Evolutionary conservation across 1,140 invertebrate genomes (phyloP).

Genomic region (Paramacrobiotus metropolitanus): DNA sequence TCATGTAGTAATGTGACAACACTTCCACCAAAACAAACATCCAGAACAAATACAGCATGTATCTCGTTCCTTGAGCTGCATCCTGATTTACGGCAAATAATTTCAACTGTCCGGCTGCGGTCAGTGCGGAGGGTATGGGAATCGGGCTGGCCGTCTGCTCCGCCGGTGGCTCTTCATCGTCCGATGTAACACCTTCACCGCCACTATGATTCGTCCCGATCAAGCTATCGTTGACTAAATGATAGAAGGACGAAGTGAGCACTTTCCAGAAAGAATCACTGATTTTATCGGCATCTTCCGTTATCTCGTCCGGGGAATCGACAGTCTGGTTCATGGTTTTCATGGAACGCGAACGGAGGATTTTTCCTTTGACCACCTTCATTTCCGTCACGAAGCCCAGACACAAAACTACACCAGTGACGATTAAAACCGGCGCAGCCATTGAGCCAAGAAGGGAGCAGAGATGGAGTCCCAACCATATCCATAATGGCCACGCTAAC

Average conservation of each 20-base stretch:
- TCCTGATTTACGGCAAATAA: not conserved
- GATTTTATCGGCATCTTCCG: no score
- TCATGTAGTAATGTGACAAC: not conserved
- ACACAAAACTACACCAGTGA: not conserved
- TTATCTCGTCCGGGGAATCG: no score
- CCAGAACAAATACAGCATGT: constrained; percentile 1
- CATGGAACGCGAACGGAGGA: not conserved
- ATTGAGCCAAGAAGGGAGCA: not conserved
- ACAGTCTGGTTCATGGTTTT: no score
- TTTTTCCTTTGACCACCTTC: not conserved
- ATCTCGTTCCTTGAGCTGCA: not conserved
- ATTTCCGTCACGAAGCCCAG: constrained; percentile 1
- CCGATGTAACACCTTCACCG: not conserved
- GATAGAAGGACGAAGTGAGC: not conserved
- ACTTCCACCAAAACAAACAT: constrained; percentile 2
- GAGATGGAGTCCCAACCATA: not conserved
- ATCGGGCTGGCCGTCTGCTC: no score
- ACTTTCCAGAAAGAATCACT: not conserved
- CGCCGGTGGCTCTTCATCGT: not conserved
- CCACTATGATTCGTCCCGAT: not conserved
- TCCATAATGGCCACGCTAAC: not conserved
- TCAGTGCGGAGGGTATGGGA: no score
- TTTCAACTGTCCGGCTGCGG: not conserved
- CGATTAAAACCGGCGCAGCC: not conserved
- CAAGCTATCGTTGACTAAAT: not conserved